Conservation (phyloP, 2,113 vertebrate genomes). For the Chelonoidis abingdonii region DNA sequence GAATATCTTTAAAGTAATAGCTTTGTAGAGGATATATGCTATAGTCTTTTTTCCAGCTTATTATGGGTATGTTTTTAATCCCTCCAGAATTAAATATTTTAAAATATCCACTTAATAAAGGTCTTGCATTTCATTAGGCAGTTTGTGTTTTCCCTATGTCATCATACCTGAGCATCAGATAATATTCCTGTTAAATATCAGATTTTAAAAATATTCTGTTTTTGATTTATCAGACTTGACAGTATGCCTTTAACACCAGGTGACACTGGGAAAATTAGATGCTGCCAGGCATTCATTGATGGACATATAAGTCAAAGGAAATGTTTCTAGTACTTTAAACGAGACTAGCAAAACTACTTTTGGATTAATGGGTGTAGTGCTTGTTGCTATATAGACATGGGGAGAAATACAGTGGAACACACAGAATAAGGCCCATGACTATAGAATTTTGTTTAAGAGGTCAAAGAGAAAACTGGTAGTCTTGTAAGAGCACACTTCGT, state of each 20-base stretch:
- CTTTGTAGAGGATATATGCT: not conserved
- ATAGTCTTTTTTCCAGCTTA: not conserved
- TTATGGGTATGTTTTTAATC: not conserved
- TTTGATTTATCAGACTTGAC: not conserved
- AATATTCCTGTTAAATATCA: not conserved
- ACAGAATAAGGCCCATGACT: not conserved
- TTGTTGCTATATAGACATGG: not conserved
- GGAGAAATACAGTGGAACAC: not conserved
- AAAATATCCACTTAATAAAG: not conserved
- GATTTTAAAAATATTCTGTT: accelerated
- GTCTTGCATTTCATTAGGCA: not conserved
- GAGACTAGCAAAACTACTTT: not conserved
- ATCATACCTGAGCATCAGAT: not conserved
- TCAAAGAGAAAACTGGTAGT: conserved; percentile 40
- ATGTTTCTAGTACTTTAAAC: not conserved
- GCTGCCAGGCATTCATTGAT: not conserved
- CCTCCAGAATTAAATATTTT: not conserved
- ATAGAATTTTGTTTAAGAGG: conserved; percentile 12
- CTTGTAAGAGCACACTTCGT: conserved; percentile 33
- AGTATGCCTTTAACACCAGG: not conserved
- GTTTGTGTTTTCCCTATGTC: not conserved
- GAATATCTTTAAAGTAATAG: not conserved
- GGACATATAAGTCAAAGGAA: not conserved
- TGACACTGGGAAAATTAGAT: not conserved
- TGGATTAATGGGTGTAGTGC: not conserved